Base-by-base conservation (phyloP, 2,888 invertebrate genomes). In the Drosophila limbata region DNA sequence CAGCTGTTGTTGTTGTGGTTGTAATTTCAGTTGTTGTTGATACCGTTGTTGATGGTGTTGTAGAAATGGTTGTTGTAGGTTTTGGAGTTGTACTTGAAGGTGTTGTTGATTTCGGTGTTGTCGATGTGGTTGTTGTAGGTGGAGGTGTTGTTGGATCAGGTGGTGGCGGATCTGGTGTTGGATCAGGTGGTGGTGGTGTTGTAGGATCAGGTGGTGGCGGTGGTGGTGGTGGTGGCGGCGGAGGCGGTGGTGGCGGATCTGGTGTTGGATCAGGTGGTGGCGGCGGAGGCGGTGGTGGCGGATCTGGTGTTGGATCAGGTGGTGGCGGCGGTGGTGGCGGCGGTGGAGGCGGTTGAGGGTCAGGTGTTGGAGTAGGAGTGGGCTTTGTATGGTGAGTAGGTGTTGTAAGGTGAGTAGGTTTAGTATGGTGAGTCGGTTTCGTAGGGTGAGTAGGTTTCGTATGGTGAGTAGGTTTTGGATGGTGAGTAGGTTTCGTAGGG, bases 81-180 rank as follows among this genome's bases (percentile, higher is more conserved):
- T 21, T 6, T 10, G 5, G 1, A 1, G 47, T 40, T 33, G 62
- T 55, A 17, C 40, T 28, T 37, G 48, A 19, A 11, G 53, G 15
- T 13, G 37, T 1, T 13, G 55, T 48, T 44, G 39, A 25, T 13
- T 48, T 13, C 3, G 13, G 10, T 4, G 53, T 55, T 9, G 55
- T 25, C 5, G 25, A 25, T 25, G 25, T 25, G 25, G 25, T 25
- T 25, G 25, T 25, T 25, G 25, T 25, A 5, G 52, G 31, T 47
- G 35, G 13, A 0, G 35, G 39, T 53, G 53, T 45, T 33, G 25
- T 55, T 9, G 64, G 28, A 31, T 47, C 40, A 3, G 48, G 48
- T n/a, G 63, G 44, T 28, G 33, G 42, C 4, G 65, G 44, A 6
- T 3, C 25, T 0, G 59, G 15, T 2, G 59, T 37, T 25, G 65